Evolutionary conservation across 92 coral and sea anemone species (phyloP), one percentile per base, ranked within the genome.

Genomic region (Palythoa grandiflora): DNA sequence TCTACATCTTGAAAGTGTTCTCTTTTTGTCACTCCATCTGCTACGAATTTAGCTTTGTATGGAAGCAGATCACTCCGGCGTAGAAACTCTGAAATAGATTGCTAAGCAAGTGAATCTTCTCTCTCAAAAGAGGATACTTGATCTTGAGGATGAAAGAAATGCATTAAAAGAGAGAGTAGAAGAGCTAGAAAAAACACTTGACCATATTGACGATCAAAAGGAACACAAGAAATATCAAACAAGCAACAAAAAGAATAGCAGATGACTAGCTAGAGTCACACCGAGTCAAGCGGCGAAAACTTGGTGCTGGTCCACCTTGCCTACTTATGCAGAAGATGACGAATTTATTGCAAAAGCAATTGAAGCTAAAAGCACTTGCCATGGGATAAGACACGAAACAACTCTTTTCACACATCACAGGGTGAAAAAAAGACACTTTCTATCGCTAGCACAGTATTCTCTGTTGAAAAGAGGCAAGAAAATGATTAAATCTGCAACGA

Each of bases 321-420:
- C 80, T 75, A 0, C 80, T 50, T 48, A 75, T 47, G 80, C 17
- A 75, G 61, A 75, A 75, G 61, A 75, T 47, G 80, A 72, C 38
- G 77, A 72, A 72, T 72, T 72, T 16, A 72, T 72, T 72, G 77
- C 77, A 38, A 73, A 73, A 51, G 80, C 80, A 19, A 47, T 75
- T 75, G 79, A 75, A 75, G 38, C 37, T 75, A 48, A 75, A 47
- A 48, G 60, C 60, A 75, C 79, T 75, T 75, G 79, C 38, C 79
- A 75, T 75, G 91, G 88, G n/a, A 66, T 77, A 36, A 71, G 87
- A 20, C 87, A 83, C 60, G 54, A 61, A 48, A 83, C 87, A 52
- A 78, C 65, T 9, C 83, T 78, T 40, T 78, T 78, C 61, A 78
- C 83, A 78, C 63, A 68, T 48, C 78, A 83, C 87, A 47, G 87